These are phyloP conservation scores for Diabrotica undecimpunctata DNA, from an alignment of 1,140 invertebrate genomes.

Conservation along the genomic window DNA sequence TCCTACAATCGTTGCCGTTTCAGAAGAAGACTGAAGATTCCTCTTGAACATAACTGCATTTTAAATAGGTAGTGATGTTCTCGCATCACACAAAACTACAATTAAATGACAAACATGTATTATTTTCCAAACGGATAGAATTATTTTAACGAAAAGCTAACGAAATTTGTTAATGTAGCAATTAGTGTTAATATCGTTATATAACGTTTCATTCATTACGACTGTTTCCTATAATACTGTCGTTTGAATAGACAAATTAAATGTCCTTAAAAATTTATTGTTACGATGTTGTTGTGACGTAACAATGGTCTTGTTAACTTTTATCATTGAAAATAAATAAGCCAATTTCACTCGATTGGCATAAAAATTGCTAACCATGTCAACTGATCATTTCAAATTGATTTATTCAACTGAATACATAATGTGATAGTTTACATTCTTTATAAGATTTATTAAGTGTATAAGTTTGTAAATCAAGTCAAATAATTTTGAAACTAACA, in stretches of 20 bases:
- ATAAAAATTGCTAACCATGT: not conserved
- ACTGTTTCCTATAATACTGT: not conserved
- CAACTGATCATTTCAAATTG: not conserved
- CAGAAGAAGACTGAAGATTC: too few species aligned
- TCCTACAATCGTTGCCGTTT: too few species aligned
- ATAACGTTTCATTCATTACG: not conserved
- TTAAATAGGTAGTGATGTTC: too few species aligned
- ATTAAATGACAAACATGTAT: too few species aligned
- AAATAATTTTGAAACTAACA: constrained; percentile 10
- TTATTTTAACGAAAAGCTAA: too few species aligned
- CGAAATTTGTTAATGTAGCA: not conserved
- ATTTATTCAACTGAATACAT: not conserved
- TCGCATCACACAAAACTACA: too few species aligned
- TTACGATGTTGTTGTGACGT: not conserved
- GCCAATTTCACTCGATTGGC: not conserved
- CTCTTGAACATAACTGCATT: too few species aligned
- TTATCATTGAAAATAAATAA: not conserved
- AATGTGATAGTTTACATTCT: not conserved
- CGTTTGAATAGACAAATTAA: not conserved
- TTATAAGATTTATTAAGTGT: not conserved
- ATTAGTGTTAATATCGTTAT: not conserved
- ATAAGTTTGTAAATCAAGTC: not conserved
- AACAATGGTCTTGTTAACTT: not conserved
- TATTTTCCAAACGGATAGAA: too few species aligned
- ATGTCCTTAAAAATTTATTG: not conserved